These are phyloP conservation scores for Theristicus caerulescens DNA, from an alignment of 2,113 vertebrate species.

Conservation along the genomic window DNA sequence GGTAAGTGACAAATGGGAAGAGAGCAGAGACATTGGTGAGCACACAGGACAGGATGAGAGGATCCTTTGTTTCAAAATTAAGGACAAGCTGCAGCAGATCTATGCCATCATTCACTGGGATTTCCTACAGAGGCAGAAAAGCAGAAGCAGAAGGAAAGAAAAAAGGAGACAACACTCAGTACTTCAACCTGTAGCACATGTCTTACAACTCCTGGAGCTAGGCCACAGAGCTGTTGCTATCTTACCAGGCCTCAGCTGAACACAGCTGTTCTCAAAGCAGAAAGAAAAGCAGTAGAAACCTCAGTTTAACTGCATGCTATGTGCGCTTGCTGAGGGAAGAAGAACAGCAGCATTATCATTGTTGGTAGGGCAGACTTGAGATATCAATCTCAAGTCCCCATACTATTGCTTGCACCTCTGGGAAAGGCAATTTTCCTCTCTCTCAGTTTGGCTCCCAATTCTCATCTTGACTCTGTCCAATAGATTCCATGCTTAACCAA, in stretches of 20 bases:
- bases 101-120: constrained; percentile 87
- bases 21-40: constrained; percentile 92
- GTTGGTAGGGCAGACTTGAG: neutral
- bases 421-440: neutral
- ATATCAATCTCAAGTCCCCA: neutral
- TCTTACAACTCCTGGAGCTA: neutral
- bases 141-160: neutral
- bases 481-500: neutral
- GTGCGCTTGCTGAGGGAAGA: neutral
- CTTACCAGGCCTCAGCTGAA: neutral
- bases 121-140: constrained; percentile 70
- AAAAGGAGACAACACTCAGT: neutral
- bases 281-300: neutral
- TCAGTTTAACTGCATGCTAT: neutral
- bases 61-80: constrained; percentile 89
- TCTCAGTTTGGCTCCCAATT: neutral
- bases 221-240: neutral
- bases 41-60: constrained; percentile 91
- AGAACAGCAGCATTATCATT: neutral
- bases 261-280: neutral
- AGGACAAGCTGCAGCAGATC: constrained; percentile 88
- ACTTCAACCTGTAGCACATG: neutral
- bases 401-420: neutral
- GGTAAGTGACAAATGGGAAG: constrained; percentile 88
- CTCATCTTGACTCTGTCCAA: neutral